Base-by-base conservation (phyloP, 2,113 vertebrate genomes). In the Vulpes ferrilata region DNA sequence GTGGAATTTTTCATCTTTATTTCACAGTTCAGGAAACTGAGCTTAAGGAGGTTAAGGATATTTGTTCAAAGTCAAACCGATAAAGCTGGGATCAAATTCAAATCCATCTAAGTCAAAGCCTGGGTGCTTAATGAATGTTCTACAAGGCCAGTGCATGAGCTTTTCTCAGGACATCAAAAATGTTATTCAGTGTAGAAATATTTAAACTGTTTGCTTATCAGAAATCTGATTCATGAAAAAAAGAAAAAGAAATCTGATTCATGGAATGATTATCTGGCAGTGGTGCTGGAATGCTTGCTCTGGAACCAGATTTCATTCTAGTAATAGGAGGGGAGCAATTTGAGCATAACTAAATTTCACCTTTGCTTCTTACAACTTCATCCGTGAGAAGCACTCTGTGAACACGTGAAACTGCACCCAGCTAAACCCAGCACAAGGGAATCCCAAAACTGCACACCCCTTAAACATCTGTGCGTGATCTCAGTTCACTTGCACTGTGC, bases 241-340 rank as follows among this genome's bases (percentile, higher is more conserved):
- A 43, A 43, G 43, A 43, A 43, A 43, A 43, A 76, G 32, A 95
- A 92, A 74, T 60, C 4, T 64, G 60, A 74, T 32, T 73, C 15
- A 38, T 57, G 7, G 62, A 84, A 90, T 83, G 20, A 76, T 59
- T 95, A 59, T 76, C 43, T 2, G 79, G 30, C 19, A 25, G 20
- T 74, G 53, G 17, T 80, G 2, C 22, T 35, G 0, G 57, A 57
- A 80, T 64, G 51, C 16, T 25, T 93, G 3, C 62, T 96, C 62
- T 69, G 8, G 89, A 96, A 89, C 23, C 25, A 83, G 3, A 83
- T 79, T 93, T 86, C 53, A 11, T 93, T 62, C 15, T 59, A 89
- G 92, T 2, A 7, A 1, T 1, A 38, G 35, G 35, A 93, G n/a
- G 3, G 3, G 55, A 91, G 48, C 20, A 62, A 43, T 79, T 3